These are phyloP conservation scores for Catonia carolina DNA, from an alignment of 2,888 invertebrate species.

Conservation along the genomic window DNA sequence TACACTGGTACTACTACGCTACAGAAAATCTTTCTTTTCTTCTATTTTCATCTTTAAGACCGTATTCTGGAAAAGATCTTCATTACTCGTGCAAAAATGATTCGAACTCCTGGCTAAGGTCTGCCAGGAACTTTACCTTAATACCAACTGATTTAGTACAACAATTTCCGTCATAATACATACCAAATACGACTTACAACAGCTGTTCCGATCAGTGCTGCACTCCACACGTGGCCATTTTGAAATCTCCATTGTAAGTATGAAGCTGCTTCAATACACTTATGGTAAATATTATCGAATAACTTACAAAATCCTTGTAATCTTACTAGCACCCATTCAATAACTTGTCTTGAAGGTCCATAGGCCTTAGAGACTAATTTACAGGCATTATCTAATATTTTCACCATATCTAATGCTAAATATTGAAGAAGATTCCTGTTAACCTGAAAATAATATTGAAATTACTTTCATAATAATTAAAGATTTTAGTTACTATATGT, in stretches of 20 bases:
- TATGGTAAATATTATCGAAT: conserved; percentile 15
- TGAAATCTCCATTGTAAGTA: conserved; percentile 14
- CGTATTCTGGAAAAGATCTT: no score
- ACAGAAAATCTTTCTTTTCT: no score
- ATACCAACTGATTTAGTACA: no score
- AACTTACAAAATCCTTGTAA: conserved; percentile 17
- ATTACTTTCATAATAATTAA: no score
- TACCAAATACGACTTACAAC: conserved; percentile 22
- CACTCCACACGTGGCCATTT: conserved; percentile 9
- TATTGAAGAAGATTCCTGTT: conserved; percentile 7
- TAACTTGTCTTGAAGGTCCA: conserved; percentile 18
- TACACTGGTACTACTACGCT: no score
- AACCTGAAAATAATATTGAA: not conserved
- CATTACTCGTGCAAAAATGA: not conserved
- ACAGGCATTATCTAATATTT: not conserved
- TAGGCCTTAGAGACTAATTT: not conserved
- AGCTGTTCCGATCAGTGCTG: conserved; percentile 16
- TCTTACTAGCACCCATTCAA: conserved; percentile 20
- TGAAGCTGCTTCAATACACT: conserved; percentile 14
- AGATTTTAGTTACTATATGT: no score
- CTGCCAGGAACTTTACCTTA: no score
- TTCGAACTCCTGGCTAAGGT: no score
- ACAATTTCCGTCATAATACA: not conserved
- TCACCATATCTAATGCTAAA: conserved; percentile 6
- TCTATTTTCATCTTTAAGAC: no score